Base-by-base conservation (phyloP, 2,797 vertebrate genomes). In the Aphelocoma californica region DNA sequence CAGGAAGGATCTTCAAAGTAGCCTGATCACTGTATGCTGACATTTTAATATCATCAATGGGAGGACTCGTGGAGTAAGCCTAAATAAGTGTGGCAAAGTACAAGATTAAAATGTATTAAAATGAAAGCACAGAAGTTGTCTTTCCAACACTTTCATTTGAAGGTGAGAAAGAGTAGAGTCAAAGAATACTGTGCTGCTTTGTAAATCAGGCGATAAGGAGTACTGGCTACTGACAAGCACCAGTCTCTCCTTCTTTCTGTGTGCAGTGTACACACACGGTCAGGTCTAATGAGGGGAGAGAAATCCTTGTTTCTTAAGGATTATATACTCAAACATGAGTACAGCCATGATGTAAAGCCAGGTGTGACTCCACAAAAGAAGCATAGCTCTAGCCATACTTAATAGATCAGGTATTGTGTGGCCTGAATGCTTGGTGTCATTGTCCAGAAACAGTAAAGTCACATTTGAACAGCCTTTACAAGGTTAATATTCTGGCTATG, bases 91-190 rank as follows among this genome's bases (percentile, higher is more conserved):
- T 67, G 57, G 34, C 38, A 73, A 85, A 96, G 34, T 42, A 71
- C 19, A 42, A 77, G 73, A 72, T 92, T 45, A 86, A 92, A 93
- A 86, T 60, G 7, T 61, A 58, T 90, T 81, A 81, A 86, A 95
- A 90, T 50, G 26, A 66, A 72, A 70, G 56, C 13, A 9, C 86
- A 81, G 54, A 75, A 85, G 25, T 47, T 72, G 31, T 70, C 72
- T 91, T 83, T 86, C 66, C 77, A 88, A 34, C 12, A 42, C 40
- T 88, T 92, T 45, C 10, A 62, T 91, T 42, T 90, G 56, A 86
- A 90, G 58, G 74, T 53, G 73, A 88, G 87, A 90, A 75, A 31
- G 19, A 75, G 18, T 40, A 62, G 18, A 56, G 71, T 62, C 85
- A 90, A 78, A 90, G 65, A 56, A 60, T 48, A 38, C 20, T 34